Base-by-base conservation (phyloP, 2,888 invertebrate species). In the Tenthredo amoena region DNA sequence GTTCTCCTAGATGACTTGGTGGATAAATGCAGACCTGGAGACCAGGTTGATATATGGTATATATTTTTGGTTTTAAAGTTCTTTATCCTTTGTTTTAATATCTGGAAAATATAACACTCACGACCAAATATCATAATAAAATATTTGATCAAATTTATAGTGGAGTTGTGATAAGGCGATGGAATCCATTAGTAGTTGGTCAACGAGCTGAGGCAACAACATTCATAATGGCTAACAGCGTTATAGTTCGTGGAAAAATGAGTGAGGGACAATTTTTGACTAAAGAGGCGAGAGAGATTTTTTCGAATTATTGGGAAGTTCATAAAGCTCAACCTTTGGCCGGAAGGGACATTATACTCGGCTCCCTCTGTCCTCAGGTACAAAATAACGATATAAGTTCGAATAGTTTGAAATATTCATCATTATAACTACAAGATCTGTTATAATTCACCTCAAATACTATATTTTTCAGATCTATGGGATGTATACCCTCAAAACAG, bases 21-120 rank as follows among this genome's bases (percentile, higher is more conserved):
- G 0, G 98, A 98, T 93, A 94, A 94, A 87, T 98, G 98, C 92
- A 97, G 97, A 93, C 98, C 98, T 83, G 98, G 98, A 0, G 98
- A 98, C 94, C 97, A 97, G 94, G 95, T 98, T 21, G 96, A 96
- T 87, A 95, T 98, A 87, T 97, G 97, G 98, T 98, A 94, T 92
- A 90, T 79, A 65, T 43, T 86, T 65, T 31, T 72, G 62, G 47
- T 26, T 71, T 74, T 43, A 58, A 71, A 85, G 85, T 21, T 79
- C 82, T 74, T 65, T 62, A 85, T 84, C 83, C 47, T 40, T 10
- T 68, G 82, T 84, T 43, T 85, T 9, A 34, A 72, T 72, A 68
- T 71, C 6, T 18, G 62, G n/a, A 6, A 34, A n/a, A 76, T 37
- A 71, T 10, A 76, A 84, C 55, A 55, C 18, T 62, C 26, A 2